Evolutionary conservation across 2,113 vertebrate species (phyloP).

Genomic region (Trachemys scripta): DNA sequence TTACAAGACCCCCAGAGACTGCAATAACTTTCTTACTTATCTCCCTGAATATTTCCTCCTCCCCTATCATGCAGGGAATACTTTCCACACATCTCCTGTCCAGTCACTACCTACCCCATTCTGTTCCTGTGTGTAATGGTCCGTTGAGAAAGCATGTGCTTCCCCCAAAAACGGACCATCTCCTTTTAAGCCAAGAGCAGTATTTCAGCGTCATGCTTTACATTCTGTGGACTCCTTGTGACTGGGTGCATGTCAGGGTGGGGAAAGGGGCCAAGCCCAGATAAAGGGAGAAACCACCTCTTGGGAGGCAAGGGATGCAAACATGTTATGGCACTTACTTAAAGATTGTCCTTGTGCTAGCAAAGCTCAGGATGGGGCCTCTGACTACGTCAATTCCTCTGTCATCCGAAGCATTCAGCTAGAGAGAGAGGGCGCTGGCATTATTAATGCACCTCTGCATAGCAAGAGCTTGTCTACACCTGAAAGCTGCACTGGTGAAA

Average conservation of each 20-base stretch:
- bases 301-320: not conserved
- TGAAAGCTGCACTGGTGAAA: not conserved
- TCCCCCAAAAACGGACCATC: not conserved
- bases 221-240: not conserved
- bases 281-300: not conserved
- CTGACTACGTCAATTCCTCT: conserved; percentile 94
- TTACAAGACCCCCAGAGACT: not conserved
- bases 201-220: not conserved
- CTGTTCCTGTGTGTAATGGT: not conserved
- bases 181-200: not conserved
- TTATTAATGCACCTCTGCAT: not conserved
- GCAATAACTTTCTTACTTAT: not conserved
- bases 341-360: conserved; percentile 98
- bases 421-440: not conserved
- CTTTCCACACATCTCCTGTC: not conserved
- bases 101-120: no score
- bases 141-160: not conserved
- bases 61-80: not conserved
- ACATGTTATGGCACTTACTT: conserved; percentile 84
- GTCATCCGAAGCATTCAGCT: conserved; percentile 98
- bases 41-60: not conserved
- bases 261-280: not conserved
- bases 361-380: conserved; percentile 94
- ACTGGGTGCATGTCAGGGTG: not conserved
- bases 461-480: not conserved